phyloP scores from a whole-genome alignment of 2,797 vertebrate species.

The Meriones psammophilus region DNA sequence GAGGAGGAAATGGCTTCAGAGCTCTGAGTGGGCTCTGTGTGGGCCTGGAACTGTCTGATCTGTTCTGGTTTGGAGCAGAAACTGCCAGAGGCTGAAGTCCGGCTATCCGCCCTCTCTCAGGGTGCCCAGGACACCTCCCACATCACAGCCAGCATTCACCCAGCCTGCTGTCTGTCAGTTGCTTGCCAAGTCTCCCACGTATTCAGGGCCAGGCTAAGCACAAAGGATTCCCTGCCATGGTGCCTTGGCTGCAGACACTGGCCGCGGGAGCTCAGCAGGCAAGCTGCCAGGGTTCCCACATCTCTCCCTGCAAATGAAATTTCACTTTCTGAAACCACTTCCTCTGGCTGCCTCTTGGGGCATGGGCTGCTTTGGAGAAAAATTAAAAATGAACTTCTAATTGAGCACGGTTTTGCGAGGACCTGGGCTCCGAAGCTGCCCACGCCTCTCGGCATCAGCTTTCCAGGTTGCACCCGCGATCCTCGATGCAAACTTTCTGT shows the following conservation, averaged over 20 bases:
- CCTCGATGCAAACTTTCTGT: background rate
- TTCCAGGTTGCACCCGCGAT: no score
- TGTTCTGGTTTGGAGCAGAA: background rate
- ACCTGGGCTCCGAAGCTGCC: background rate
- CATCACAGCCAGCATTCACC: background rate
- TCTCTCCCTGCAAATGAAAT: background rate
- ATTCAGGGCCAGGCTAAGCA: background rate
- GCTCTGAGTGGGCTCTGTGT: background rate
- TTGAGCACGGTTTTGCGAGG: background rate
- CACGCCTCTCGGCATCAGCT: background rate
- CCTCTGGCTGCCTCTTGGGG: background rate
- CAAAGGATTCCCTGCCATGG: background rate
- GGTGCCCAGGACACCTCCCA: background rate
- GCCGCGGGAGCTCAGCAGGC: fast-evolving
- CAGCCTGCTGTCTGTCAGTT: background rate
- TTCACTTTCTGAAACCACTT: background rate
- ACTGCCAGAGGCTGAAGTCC: background rate
- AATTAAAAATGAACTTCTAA: constrained; percentile 55
- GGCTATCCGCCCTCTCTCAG: background rate
- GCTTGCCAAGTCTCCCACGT: background rate
- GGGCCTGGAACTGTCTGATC: background rate
- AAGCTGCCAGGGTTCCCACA: background rate
- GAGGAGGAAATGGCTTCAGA: fast-evolving
- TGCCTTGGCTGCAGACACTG: background rate
- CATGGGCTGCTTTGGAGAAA: background rate